A percentile compares a stretch with the other conserved stretches of the same genome.
These are phyloP conservation scores for Agonopterix heracliana DNA, from an alignment of 2,888 invertebrate genomes.

Conservation along the genomic window DNA sequence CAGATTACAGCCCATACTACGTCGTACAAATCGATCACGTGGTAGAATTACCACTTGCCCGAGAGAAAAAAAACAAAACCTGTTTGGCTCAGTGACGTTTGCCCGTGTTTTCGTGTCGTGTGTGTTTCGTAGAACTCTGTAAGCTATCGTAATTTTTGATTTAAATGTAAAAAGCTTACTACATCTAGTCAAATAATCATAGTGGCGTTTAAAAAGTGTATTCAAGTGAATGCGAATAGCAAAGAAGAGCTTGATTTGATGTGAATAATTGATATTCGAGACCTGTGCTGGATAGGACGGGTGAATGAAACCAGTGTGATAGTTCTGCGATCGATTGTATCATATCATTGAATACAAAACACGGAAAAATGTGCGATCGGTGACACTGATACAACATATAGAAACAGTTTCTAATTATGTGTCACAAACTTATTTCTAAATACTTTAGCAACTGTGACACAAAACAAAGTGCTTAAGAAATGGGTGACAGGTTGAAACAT, in stretches of 20 bases:
- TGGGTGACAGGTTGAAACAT: slow-evolving; percentile 67
- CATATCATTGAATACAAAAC: slow-evolving; percentile 38
- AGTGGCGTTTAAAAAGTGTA: too few species aligned
- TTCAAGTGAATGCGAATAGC: too few species aligned
- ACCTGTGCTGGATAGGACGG: slow-evolving; percentile 13
- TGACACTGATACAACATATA: slow-evolving; percentile 26
- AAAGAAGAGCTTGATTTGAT: neutral
- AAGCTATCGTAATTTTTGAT: neutral
- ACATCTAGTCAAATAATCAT: too few species aligned
- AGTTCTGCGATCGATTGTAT: slow-evolving; percentile 27
- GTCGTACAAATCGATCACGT: slow-evolving; percentile 45
- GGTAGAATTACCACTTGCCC: slow-evolving; percentile 27
- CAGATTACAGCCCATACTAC: slow-evolving; percentile 24
- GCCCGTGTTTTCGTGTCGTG: slow-evolving; percentile 58
- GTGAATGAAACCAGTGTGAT: slow-evolving; percentile 32
- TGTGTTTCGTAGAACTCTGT: slow-evolving; percentile 20
- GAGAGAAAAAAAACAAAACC: slow-evolving; percentile 57
- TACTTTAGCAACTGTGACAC: slow-evolving; percentile 2
- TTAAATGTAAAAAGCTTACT: neutral
- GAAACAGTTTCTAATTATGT: slow-evolving; percentile 5
- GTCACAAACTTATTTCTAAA: neutral
- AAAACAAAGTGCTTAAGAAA: slow-evolving; percentile 48
- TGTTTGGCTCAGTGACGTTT: slow-evolving; percentile 62
- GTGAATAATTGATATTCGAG: slow-evolving; percentile 13
- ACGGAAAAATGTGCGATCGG: slow-evolving; percentile 46